phyloP scores from a whole-genome alignment of 2,888 invertebrate species.

The Ennomos erosarius region DNA sequence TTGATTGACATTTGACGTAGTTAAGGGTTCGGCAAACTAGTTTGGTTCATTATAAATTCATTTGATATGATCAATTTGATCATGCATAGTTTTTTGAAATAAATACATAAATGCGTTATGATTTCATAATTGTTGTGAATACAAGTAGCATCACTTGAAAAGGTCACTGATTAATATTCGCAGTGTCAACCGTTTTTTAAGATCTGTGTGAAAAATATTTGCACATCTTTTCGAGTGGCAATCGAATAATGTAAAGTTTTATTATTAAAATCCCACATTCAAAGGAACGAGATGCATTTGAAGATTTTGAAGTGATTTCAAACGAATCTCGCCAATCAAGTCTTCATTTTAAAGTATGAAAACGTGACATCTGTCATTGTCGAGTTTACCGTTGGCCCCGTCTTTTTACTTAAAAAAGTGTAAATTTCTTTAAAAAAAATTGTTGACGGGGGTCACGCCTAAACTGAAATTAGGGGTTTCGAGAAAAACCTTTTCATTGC shows the following conservation, averaged over 20 bases:
- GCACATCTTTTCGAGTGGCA: slow-evolving; percentile 54
- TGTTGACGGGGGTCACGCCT: slow-evolving; percentile 83
- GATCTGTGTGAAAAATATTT: slow-evolving; percentile 71
- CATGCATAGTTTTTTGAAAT: slow-evolving; percentile 38
- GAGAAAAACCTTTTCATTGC: slow-evolving; percentile 77
- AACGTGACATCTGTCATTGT: slow-evolving; percentile 72
- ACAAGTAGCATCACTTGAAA: slow-evolving; percentile 16
- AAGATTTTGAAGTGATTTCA: slow-evolving; percentile 73
- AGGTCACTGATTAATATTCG: slow-evolving; percentile 23
- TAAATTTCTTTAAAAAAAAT: slow-evolving; percentile 70
- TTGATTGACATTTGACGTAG: slow-evolving; percentile 71
- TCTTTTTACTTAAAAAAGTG: slow-evolving; percentile 73
- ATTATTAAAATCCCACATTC: slow-evolving; percentile 54
- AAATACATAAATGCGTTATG: slow-evolving; percentile 33
- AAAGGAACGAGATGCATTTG: slow-evolving; percentile 67
- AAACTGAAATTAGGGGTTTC: slow-evolving; percentile 79
- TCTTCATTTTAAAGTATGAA: slow-evolving; percentile 78
- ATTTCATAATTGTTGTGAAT: slow-evolving; percentile 13
- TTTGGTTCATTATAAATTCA: slow-evolving; percentile 67
- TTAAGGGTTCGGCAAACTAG: slow-evolving; percentile 61
- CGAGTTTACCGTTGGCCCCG: slow-evolving; percentile 71
- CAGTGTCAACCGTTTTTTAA: slow-evolving; percentile 46
- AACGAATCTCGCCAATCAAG: slow-evolving; percentile 79
- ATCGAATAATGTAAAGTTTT: slow-evolving; percentile 60
- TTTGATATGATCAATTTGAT: slow-evolving; percentile 38